Percentiles rank a stretch among this genome's conserved stretches.
phyloP scores from a whole-genome alignment of 2,113 vertebrate species.

The Phycodurus eques region DNA sequence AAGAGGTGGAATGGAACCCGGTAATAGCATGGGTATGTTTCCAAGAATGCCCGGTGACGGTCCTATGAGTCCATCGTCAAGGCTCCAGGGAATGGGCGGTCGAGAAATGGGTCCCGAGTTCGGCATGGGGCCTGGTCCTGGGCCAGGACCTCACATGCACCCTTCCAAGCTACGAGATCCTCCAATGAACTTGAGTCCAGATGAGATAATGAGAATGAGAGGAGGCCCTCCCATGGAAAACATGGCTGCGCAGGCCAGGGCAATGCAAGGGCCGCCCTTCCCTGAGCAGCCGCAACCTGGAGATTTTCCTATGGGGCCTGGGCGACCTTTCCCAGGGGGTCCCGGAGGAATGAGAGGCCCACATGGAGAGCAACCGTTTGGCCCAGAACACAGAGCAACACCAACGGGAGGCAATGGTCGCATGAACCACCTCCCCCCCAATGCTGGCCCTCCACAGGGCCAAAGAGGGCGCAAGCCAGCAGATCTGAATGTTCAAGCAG shows the following conservation, averaged over 20 bases:
- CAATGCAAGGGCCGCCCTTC: constrained; percentile 83
- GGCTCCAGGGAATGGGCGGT: constrained; percentile 89
- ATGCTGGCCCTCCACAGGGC: constrained; percentile 67
- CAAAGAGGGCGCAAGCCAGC: constrained; percentile 88
- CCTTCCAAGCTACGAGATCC: constrained; percentile 88
- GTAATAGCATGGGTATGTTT: constrained; percentile 84
- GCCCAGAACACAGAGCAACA: constrained; percentile 89
- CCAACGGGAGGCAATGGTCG: constrained; percentile 83
- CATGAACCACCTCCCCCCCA: constrained; percentile 90
- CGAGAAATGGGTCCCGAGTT: constrained; percentile 88
- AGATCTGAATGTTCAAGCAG: constrained; percentile 82
- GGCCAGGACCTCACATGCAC: constrained; percentile 85
- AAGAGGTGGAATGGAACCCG: constrained; percentile 88
- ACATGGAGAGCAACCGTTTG: constrained; percentile 83
- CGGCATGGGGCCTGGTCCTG: constrained; percentile 78
- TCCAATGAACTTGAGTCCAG: constrained; percentile 81
- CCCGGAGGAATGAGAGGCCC: constrained; percentile 84
- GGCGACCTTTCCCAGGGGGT: constrained; percentile 87
- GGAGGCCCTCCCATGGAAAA: constrained; percentile 80
- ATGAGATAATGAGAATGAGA: constrained; percentile 93
- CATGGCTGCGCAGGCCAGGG: constrained; percentile 86
- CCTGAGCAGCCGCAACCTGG: constrained; percentile 87
- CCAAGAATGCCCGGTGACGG: constrained; percentile 91
- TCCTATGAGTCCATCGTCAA: constrained; percentile 91
- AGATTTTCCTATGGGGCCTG: constrained; percentile 88